A percentile compares a stretch with the other conserved stretches of the same genome.
Conservation (phyloP, 1,140 invertebrate genomes). For the Pseudomyrmex pallidus region DNA sequence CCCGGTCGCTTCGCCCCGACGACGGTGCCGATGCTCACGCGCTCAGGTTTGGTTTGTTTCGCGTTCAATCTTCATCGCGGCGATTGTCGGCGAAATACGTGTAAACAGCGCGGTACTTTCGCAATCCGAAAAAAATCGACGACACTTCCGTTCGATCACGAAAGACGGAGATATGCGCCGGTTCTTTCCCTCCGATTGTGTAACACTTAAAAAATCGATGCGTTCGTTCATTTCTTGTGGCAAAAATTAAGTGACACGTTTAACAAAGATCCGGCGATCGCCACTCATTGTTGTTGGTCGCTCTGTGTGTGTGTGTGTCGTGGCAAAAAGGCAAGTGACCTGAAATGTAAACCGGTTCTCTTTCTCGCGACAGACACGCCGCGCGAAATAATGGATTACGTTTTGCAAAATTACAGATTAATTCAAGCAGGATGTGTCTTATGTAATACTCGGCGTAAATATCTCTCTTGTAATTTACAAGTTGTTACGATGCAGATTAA, state of each 20-base stretch:
- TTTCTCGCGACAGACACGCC: not conserved
- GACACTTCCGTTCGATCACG: not conserved
- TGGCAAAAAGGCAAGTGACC: conserved; percentile 45
- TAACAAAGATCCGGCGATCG: conserved; percentile 29
- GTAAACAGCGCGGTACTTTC: conserved; percentile 56
- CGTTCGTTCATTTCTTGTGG: not conserved
- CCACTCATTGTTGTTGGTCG: conserved; percentile 18
- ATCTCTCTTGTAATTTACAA: not conserved
- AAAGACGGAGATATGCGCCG: too few relatives aligned
- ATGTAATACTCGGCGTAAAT: not conserved
- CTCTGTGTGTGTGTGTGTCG: not conserved
- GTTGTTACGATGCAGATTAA: conserved; percentile 7
- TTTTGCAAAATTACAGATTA: conserved; percentile 41
- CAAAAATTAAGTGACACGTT: conserved; percentile 9
- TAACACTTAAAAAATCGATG: not conserved
- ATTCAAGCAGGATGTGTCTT: conserved; percentile 12
- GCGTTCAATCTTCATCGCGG: conserved; percentile 68
- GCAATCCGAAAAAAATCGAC: conserved; percentile 2
- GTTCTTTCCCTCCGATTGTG: not conserved
- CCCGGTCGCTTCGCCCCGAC: conserved; percentile 53
- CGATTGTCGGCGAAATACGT: conserved; percentile 53
- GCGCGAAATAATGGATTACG: conserved; percentile 39
- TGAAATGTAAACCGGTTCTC: conserved; percentile 46
- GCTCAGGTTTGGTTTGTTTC: conserved; percentile 67
- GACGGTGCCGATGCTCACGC: conserved; percentile 68